phyloP scores from a whole-genome alignment of 2,797 vertebrate genomes.

The Acanthurus lineatus region DNA sequence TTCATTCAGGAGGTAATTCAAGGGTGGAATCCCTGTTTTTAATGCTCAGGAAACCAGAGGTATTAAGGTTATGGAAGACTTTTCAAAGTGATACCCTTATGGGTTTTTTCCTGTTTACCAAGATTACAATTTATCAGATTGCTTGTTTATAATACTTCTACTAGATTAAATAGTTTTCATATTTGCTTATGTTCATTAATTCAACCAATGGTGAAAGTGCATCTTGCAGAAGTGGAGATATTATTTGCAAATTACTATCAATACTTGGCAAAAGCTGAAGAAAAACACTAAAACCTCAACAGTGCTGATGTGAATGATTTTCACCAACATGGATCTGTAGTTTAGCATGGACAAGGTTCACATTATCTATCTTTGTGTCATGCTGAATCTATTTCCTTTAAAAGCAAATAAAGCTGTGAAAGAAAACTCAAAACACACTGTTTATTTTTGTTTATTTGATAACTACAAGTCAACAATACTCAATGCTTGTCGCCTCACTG shows the following conservation, averaged over 20 bases:
- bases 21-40: background rate
- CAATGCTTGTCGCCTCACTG: constrained; percentile 27
- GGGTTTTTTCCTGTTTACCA: background rate
- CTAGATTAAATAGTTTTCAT: background rate
- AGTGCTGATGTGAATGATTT: background rate
- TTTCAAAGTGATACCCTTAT: background rate
- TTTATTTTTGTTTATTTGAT: constrained; percentile 69
- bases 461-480: constrained; percentile 33
- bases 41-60: background rate
- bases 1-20: background rate
- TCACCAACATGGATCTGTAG: too few species aligned
- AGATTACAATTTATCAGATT: background rate
- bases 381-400: background rate
- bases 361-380: background rate
- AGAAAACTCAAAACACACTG: background rate
- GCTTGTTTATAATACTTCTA: background rate
- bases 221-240: too few species aligned
- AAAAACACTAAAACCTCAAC: too few species aligned
- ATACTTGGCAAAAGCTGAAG: too few species aligned
- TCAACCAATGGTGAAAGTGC: too few species aligned
- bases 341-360: background rate
- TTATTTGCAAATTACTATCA: too few species aligned
- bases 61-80: background rate
- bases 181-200: background rate
- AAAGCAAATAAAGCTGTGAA: constrained; percentile 5